A percentile compares a stretch with the other conserved stretches of the same genome.
Conservation (phyloP, 2,888 invertebrate species). For the Oscheius sp. region DNA sequence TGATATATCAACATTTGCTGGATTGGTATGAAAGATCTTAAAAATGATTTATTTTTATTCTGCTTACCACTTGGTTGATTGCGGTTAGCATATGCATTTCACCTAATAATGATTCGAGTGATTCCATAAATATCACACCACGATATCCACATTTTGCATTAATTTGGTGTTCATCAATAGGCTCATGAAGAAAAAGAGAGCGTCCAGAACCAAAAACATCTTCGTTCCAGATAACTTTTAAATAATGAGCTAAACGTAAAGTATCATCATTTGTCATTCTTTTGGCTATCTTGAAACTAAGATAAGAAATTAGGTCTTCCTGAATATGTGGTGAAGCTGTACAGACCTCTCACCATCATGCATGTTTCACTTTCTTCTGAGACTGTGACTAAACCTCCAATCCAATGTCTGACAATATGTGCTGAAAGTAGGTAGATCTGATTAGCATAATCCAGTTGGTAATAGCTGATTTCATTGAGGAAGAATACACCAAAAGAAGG, state of each 20-base stretch:
- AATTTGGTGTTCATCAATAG: constrained; percentile 41
- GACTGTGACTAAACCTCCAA: constrained; percentile 42
- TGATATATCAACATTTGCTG: constrained; percentile 10
- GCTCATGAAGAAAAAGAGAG: constrained; percentile 37
- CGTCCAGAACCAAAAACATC: constrained; percentile 36
- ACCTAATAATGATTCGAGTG: constrained; percentile 39
- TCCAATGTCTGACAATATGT: constrained; percentile 47
- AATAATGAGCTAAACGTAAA: constrained; percentile 37
- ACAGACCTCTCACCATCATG: constrained; percentile 33
- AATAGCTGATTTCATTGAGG: constrained; percentile 34
- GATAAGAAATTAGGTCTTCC: constrained; percentile 43
- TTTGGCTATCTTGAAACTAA: constrained; percentile 43
- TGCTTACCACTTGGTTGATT: constrained; percentile 41
- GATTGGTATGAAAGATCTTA: constrained; percentile 13
- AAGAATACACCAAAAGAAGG: constrained; percentile 42
- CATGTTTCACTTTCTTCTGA: constrained; percentile 39
- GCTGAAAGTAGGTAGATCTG: constrained; percentile 39
- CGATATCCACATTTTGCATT: constrained; percentile 41
- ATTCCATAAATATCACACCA: constrained; percentile 47
- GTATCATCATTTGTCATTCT: constrained; percentile 50
- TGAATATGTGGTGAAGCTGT: not conserved
- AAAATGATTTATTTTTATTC: not conserved
- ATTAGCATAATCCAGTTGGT: constrained; percentile 43
- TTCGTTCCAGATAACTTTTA: constrained; percentile 40
- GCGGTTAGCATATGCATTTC: constrained; percentile 39